Base-by-base conservation (phyloP, 2,888 invertebrate species). In the Eurois occulta region DNA sequence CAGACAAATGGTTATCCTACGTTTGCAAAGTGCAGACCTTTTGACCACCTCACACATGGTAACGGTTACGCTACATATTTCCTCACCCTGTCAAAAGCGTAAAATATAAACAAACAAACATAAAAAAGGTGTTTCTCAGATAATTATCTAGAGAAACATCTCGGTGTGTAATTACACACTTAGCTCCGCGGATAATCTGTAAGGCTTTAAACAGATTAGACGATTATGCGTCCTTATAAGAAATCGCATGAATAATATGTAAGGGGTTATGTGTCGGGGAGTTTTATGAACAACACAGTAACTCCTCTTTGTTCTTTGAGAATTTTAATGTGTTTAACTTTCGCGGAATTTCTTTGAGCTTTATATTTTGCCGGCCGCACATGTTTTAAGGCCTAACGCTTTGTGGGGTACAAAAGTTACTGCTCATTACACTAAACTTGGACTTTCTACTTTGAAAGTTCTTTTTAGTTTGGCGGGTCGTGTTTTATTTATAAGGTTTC, bases 181-280 rank as follows among this genome's bases (percentile, higher is more conserved):
- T 48, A 72, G 48, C 64, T 73, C n/a, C 7, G 46, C 67, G 70
- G 69, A 71, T 75, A 75, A 78, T 74, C 68, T 65, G 41, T 86
- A 68, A 86, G 75, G 86, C 86, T 55, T 65, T 75, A 65, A 86
- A 62, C 83, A 86, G 79, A 86, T 79, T 62, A 79, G 41, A 64
- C 71, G 86, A 86, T 83, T 84, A 83, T 83, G 64, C 75, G 69
- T 75, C 75, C 75, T 75, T 75, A 78, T 83, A 73, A 83, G 84
- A 86, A 84, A 83, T 83, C 66, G 70, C 72, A 84, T 86, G 84
- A 83, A 84, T 84, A 84, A 85, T 81, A 81, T 85, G 82, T 85
- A 80, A 64, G 46, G 62, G 66, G 64, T 72, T 81, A 77, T 84
- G 70, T 81, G 77, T 68, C 84, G 68, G 71, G 48, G 77, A 73